These are phyloP conservation scores for Orestias chungarensis DNA, from an alignment of 2,797 vertebrate species.

Conservation along the genomic window DNA sequence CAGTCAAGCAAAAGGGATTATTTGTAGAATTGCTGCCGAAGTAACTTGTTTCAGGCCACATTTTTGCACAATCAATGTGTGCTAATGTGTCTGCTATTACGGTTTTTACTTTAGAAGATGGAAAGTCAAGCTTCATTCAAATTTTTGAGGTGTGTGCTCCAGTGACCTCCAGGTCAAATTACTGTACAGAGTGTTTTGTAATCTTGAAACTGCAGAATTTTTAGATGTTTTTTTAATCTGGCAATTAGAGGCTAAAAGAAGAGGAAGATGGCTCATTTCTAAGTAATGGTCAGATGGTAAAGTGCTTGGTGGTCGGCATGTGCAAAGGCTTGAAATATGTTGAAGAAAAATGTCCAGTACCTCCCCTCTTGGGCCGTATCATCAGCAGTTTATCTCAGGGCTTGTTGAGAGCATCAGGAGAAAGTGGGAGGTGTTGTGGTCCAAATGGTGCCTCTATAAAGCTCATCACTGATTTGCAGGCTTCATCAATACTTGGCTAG, in stretches of 20 bases:
- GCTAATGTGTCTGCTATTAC: neutral
- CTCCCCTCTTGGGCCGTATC: conserved; percentile 74
- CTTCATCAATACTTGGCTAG: conserved; percentile 65
- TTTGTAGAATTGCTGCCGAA: neutral
- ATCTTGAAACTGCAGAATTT: conserved; percentile 75
- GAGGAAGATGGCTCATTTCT: conserved; percentile 42
- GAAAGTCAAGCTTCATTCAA: conserved; percentile 48
- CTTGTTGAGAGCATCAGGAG: conserved; percentile 70
- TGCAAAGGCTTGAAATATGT: conserved; percentile 73
- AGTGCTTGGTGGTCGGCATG: conserved; percentile 62
- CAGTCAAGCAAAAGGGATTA: neutral
- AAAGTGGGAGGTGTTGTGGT: conserved; percentile 78
- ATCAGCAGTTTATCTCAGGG: conserved; percentile 73
- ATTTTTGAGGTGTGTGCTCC: conserved; percentile 67
- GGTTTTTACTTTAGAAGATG: neutral
- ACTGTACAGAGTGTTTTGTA: conserved; percentile 62
- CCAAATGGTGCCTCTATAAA: conserved; percentile 78
- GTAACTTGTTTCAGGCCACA: neutral
- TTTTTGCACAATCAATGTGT: neutral
- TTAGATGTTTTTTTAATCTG: conserved; percentile 76
- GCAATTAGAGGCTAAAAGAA: conserved; percentile 24
- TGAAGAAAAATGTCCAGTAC: conserved; percentile 68
- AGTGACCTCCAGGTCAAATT: conserved; percentile 75
- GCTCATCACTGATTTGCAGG: conserved; percentile 68
- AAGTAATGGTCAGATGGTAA: conserved; percentile 59